Percentiles rank a stretch among this genome's conserved stretches.
Conservation (phyloP, 1,140 invertebrate genomes). For the Bombus difficillimus region DNA sequence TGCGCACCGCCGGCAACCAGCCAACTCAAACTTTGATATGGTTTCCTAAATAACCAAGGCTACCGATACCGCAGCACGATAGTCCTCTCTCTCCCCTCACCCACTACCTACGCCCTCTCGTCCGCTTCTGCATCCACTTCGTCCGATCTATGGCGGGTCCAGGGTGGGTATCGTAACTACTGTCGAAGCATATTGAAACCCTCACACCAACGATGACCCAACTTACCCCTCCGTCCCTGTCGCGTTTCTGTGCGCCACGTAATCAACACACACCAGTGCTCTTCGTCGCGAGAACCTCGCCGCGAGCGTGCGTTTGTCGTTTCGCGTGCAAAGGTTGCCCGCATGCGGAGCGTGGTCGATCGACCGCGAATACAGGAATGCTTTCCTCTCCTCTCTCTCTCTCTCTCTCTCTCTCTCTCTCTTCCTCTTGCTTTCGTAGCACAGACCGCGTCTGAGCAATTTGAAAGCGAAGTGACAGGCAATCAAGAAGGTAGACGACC, state of each 20-base stretch:
- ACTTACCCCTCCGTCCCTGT: conserved; percentile 37
- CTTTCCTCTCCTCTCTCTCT: conserved; percentile 34
- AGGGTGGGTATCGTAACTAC: conserved; percentile 79
- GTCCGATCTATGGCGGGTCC: conserved; percentile 66
- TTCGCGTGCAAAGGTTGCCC: conserved; percentile 68
- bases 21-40: conserved; percentile 81
- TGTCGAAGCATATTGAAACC: conserved; percentile 79
- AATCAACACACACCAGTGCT: conserved; percentile 53
- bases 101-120: conserved; percentile 31
- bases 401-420: conserved; percentile 32
- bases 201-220: conserved; percentile 68
- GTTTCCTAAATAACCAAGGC: conserved; percentile 82
- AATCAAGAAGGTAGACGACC: conserved; percentile 62
- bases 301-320: conserved; percentile 76
- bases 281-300: conserved; percentile 71
- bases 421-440: neutral
- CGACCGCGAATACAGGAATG: conserved; percentile 44
- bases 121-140: conserved; percentile 45
- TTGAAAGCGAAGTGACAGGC: conserved; percentile 71
- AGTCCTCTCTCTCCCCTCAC: conserved; percentile 61
- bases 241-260: conserved; percentile 24
- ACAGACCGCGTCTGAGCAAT: conserved; percentile 53
- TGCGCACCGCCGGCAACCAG: conserved; percentile 72
- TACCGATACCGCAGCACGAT: conserved; percentile 77
- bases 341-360: conserved; percentile 37